A percentile compares a stretch with the other conserved stretches of the same genome.
These are phyloP conservation scores for Propsilocerus akamusi DNA, from an alignment of 1,140 invertebrate genomes.

Conservation along the genomic window DNA sequence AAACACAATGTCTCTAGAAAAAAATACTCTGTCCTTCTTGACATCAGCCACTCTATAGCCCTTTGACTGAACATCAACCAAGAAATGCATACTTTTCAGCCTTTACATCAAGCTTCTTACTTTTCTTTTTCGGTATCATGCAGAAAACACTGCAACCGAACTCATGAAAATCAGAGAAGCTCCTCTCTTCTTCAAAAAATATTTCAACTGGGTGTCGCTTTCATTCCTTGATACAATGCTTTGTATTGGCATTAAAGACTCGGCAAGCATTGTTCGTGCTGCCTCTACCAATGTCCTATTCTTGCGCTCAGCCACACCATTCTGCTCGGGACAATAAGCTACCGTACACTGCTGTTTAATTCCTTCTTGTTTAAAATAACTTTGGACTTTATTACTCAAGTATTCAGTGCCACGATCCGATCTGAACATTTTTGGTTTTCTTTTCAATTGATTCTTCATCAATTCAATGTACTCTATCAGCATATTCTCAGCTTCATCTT, in stretches of 20 bases:
- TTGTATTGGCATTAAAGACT: too few species aligned
- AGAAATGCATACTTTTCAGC: constrained; percentile 20
- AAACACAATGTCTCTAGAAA: constrained; percentile 17
- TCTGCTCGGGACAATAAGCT: constrained; percentile 23
- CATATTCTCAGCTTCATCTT: constrained; percentile 14
- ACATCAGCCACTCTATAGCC: constrained; percentile 23
- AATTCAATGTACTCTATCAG: constrained; percentile 13
- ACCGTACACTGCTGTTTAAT: constrained; percentile 20
- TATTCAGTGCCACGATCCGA: constrained; percentile 25
- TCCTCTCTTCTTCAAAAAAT: too few species aligned
- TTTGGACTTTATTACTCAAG: constrained; percentile 12
- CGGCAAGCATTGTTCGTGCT: constrained; percentile 14
- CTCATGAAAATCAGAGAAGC: too few species aligned
- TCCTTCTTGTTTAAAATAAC: constrained; percentile 12
- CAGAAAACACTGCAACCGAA: constrained; percentile 24
- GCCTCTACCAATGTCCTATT: constrained; percentile 11
- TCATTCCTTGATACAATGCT: too few species aligned
- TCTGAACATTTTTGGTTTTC: constrained; percentile 15
- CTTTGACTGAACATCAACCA: constrained; percentile 21
- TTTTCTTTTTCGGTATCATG: constrained; percentile 18
- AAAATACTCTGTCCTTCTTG: constrained; percentile 10
- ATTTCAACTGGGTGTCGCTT: too few species aligned
- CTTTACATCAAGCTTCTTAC: constrained; percentile 19
- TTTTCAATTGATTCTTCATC: constrained; percentile 14
- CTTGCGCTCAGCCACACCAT: constrained; percentile 21